A percentile compares a stretch with the other conserved stretches of the same genome.
These are phyloP conservation scores for Clanis bilineata DNA, from an alignment of 2,888 invertebrate species.

Conservation along the genomic window DNA sequence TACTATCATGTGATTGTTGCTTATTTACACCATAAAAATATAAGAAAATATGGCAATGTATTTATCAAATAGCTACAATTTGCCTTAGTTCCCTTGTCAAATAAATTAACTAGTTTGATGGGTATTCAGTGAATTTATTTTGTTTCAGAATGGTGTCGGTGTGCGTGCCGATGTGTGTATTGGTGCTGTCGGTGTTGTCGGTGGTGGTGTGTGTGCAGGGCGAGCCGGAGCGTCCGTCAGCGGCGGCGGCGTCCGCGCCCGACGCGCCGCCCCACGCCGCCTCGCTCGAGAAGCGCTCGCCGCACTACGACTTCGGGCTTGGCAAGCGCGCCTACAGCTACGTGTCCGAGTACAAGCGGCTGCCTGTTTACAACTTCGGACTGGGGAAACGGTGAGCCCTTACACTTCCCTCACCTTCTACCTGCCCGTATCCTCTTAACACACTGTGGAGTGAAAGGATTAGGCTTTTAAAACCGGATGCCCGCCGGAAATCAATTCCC, in stretches of 20 bases:
- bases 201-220: conserved; percentile 56
- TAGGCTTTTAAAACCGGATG: too few species aligned
- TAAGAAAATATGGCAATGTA: too few species aligned
- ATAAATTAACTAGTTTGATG: too few species aligned
- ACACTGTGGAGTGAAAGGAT: too few species aligned
- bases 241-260: conserved; percentile 39
- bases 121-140: too few species aligned
- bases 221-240: conserved; percentile 50
- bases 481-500: too few species aligned
- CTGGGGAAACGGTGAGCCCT: conserved; percentile 76
- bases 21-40: too few species aligned
- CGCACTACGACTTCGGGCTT: conserved; percentile 80
- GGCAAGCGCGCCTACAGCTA: conserved; percentile 83
- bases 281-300: conserved; percentile 66
- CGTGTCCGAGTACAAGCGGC: conserved; percentile 84
- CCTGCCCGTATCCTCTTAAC: too few species aligned
- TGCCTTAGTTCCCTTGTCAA: too few species aligned
- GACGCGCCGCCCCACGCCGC: conserved; percentile 28
- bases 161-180: conserved; percentile 53
- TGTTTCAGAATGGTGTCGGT: conserved; percentile 69
- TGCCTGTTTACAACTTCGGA: conserved; percentile 83
- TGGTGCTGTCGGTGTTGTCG: conserved; percentile 34
- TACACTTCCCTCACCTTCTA: too few species aligned
- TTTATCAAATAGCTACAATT: too few species aligned
- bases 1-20: too few species aligned